Conservation (phyloP, 2,888 invertebrate species). For the Pachliopta kotzebuea region DNA sequence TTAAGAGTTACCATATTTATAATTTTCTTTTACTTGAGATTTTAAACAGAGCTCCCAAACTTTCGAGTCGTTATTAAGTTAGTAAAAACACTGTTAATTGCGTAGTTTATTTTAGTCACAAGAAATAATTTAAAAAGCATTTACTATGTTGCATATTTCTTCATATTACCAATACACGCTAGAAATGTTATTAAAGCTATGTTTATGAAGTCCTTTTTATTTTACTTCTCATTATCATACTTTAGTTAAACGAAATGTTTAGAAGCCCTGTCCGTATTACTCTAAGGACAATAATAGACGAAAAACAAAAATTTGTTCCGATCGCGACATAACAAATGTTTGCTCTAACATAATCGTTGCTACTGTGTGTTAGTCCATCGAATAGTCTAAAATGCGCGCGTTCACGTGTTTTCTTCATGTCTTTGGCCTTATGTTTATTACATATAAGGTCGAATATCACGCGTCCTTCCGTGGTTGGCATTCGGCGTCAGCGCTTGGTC, state of each 20-base stretch:
- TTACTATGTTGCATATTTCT: not conserved
- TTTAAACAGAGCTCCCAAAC: constrained; percentile 14
- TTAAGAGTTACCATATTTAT: not conserved
- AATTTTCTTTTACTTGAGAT: not conserved
- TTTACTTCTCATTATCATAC: not conserved
- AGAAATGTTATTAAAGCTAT: not conserved
- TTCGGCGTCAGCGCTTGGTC: constrained; percentile 43
- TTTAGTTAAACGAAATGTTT: not conserved
- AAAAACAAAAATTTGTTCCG: constrained; percentile 28
- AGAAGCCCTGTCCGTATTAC: constrained; percentile 8
- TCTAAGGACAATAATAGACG: not conserved
- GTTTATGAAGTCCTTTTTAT: not conserved
- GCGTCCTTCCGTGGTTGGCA: constrained; percentile 11
- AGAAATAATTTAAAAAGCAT: not conserved
- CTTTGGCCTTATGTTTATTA: constrained; percentile 2
- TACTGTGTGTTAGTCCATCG: constrained; percentile 18
- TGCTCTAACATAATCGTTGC: constrained; percentile 13
- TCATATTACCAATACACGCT: not conserved
- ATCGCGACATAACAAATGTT: constrained; percentile 10
- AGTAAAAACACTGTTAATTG: not conserved
- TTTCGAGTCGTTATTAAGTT: not conserved
- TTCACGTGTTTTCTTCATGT: constrained; percentile 14
- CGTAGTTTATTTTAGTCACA: not conserved
- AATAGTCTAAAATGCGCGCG: constrained; percentile 13
- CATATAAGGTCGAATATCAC: constrained; percentile 17